Evolutionary conservation across 2,888 invertebrate genomes (phyloP), one percentile per base, ranked within the genome.

Genomic region (Cantharis lateralis): DNA sequence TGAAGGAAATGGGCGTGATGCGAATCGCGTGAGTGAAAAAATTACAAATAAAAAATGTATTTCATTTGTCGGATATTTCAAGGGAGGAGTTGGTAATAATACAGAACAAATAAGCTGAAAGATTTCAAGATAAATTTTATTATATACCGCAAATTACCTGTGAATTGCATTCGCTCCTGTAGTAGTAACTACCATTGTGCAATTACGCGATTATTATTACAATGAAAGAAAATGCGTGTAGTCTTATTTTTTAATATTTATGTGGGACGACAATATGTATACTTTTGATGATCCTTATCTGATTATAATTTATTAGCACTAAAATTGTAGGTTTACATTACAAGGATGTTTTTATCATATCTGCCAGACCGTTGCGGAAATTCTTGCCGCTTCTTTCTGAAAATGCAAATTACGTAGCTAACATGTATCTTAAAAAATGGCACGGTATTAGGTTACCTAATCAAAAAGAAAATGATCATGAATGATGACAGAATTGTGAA

Each of bases 21-120:
- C 78, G 80, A 82, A 83, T 86, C 84, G 86, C 86, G 86, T 86
- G 87, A 85, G 86, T 85, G 84, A 85, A 87, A 87, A 87, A 87
- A 86, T 85, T 84, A 84, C 85, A 84, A 85, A 85, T 86, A 85
- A 86, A 86, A 86, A 86, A 84, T 84, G 83, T 81, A 82, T 79
- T 82, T 82, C 84, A 83, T 85, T 84, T 84, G 84, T 82, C 83
- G 83, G 81, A 83, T 79, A 81, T 82, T 80, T 81, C 79, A 80
- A 81, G 84, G 85, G 85, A 83, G 85, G 84, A 83, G 84, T 80
- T 73, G 80, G 82, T 76, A 78, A 79, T 83, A 82, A 84, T 81
- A 79, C 80, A 82, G 83, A 83, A 84, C 85, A 85, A 85, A 85
- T 85, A 83, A 82, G 82, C 83, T 81, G 82, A 82, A 84, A 84